Evolutionary conservation across 2,113 vertebrate genomes (phyloP), one percentile per base, ranked within the genome.

Genomic region (Petrocephalus zakoni): DNA sequence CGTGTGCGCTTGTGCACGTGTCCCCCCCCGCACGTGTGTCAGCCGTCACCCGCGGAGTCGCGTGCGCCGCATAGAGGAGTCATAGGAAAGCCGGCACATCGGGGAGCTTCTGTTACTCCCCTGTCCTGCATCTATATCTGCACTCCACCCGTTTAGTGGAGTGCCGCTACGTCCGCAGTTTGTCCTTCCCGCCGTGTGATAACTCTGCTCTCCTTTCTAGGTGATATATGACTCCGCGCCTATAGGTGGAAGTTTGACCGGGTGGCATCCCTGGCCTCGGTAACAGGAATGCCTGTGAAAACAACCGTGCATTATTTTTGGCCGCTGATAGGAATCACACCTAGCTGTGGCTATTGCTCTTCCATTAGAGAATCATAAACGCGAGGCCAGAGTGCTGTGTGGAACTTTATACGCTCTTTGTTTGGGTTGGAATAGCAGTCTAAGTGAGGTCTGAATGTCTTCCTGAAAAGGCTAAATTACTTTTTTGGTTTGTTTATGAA

Each of bases 1-100:
- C 68, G 84, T 88, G 11, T 90, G 56, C 85, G 68, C 81, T 84
- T 56, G 82, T 56, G 81, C 85, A 42, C 85, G 56, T 42, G 56
- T 91, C 78, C 89, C 53, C 34, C 13, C 22, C 42, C 42, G 4
- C 29, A 61, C 90, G 89, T 49, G 86, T 34, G 64, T n/a, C n/a
- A 10, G 21, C 37, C 22, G 11, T 34, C 56, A 25, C 17, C 87
- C 87, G 37, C 51, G 22, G 37, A n/a, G 61, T 46, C 61, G 34
- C 49, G 64, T 46, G 29, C 29, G 29, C 5, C 19, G 11, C 56
- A 13, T 47, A 37, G 19, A n/a, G 17, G 21, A 22, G 81, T 78
- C 29, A 1, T 49, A 83, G 81, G 37, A 83, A 9, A 49, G 81
- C 19, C 2, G 19, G 37, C 49, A 19, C 6, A 9, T 83, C 21